Percentiles rank a stretch among this genome's conserved stretches.
Evolutionary conservation across 1,140 invertebrate species (phyloP).

Genomic region (Aphaenogaster ashmeadi): DNA sequence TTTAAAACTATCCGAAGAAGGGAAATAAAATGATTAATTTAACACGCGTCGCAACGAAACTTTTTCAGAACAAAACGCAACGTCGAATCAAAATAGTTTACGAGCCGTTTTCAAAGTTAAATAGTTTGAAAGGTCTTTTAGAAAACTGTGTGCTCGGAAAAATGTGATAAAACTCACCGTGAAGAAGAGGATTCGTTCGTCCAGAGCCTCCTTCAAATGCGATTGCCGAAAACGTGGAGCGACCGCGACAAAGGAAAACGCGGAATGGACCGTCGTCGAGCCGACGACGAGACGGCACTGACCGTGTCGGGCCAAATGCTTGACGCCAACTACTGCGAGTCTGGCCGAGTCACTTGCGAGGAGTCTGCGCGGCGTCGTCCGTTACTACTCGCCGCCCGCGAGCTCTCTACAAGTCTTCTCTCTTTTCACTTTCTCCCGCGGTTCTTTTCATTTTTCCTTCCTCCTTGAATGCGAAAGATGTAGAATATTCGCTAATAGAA

Average conservation of each 20-base stretch:
- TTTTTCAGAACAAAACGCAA: background rate
- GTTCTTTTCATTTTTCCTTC: background rate
- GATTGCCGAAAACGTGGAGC: slow-evolving; percentile 3
- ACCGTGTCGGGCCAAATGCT: slow-evolving; percentile 50
- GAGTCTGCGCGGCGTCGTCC: slow-evolving; percentile 50
- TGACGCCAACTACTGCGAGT: slow-evolving; percentile 56
- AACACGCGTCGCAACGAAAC: background rate
- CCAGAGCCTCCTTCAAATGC: background rate
- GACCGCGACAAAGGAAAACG: background rate
- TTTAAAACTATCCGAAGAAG: background rate
- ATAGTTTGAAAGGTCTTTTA: background rate
- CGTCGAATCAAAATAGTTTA: background rate
- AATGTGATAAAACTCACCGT: slow-evolving; percentile 57
- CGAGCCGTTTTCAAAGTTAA: background rate
- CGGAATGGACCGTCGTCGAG: background rate
- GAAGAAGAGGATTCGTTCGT: too few relatives aligned
- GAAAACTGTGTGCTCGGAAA: too few relatives aligned
- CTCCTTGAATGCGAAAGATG: background rate
- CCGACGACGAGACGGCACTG: slow-evolving; percentile 60
- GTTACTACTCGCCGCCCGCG: slow-evolving; percentile 25
- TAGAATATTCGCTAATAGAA: background rate
- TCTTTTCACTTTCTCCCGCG: background rate
- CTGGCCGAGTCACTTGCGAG: slow-evolving; percentile 24
- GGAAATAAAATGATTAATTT: background rate
- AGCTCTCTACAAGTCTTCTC: background rate